These are phyloP conservation scores for Odocoileus hemionus DNA, from an alignment of 2,113 vertebrate species.

Conservation along the genomic window DNA sequence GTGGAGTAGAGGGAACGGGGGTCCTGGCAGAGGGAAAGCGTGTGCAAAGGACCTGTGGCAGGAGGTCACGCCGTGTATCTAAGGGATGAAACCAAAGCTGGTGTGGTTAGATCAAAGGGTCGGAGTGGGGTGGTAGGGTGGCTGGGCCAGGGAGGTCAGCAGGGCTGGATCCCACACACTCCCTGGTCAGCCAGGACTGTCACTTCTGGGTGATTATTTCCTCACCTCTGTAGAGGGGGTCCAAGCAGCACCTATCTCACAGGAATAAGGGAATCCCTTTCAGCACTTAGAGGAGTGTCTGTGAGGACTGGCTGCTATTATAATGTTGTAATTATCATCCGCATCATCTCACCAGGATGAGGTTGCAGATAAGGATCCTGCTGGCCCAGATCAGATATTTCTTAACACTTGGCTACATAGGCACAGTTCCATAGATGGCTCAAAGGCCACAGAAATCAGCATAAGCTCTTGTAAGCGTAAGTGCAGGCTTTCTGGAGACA, in stretches of 20 bases:
- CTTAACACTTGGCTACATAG: not conserved
- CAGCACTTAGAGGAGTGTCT: rapidly evolving
- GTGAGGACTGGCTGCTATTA: rapidly evolving
- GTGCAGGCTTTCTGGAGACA: constrained; percentile 29
- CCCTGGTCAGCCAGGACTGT: not conserved
- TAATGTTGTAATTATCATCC: not conserved
- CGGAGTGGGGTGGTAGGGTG: not conserved
- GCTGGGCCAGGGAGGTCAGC: not conserved
- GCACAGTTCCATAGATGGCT: not conserved
- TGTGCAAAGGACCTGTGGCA: not conserved
- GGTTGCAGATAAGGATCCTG: not conserved
- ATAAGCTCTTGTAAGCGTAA: not conserved
- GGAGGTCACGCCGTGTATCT: not conserved
- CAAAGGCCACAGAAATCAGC: constrained; percentile 53
- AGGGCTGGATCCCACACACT: not conserved
- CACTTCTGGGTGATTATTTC: not conserved
- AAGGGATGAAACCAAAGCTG: not conserved
- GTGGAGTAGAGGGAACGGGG: not conserved
- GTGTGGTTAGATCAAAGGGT: not conserved
- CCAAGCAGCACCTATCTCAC: not conserved
- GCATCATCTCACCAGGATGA: not conserved
- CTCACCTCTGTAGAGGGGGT: not conserved
- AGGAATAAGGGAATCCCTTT: not conserved
- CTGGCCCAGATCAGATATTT: not conserved
- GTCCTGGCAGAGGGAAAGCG: not conserved